These are phyloP conservation scores for Seira musarum DNA, from an alignment of 2,888 invertebrate species.

Conservation along the genomic window DNA sequence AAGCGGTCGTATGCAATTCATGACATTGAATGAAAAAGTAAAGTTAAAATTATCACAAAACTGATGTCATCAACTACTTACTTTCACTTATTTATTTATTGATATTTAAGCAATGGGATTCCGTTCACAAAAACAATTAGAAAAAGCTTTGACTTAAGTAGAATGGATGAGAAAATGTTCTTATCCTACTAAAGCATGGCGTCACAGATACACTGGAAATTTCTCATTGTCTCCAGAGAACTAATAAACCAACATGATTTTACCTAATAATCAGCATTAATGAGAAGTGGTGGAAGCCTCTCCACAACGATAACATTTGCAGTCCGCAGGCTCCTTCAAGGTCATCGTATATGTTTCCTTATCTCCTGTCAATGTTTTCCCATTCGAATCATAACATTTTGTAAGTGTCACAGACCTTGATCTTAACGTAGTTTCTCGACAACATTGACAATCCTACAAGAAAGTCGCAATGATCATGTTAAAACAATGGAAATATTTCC, in stretches of 20 bases:
- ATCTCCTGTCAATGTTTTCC: constrained; percentile 81
- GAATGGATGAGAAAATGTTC: no score
- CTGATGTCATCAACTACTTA: no score
- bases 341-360: constrained; percentile 85
- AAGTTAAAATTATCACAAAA: no score
- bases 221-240: no score
- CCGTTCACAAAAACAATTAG: no score
- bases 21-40: neutral
- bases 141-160: no score
- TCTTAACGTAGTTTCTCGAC: constrained; percentile 88
- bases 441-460: constrained; percentile 90
- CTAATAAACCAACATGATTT: no score
- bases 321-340: constrained; percentile 89
- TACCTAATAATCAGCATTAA: no score
- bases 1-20: constrained; percentile 12
- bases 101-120: constrained; percentile 12
- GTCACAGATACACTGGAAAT: constrained; percentile 45
- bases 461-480: neutral
- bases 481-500: constrained; percentile 4
- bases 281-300: constrained; percentile 77
- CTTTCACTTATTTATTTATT: neutral
- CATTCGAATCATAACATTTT: constrained; percentile 92
- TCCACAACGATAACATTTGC: constrained; percentile 92
- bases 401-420: constrained; percentile 85
- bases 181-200: no score